Evolutionary conservation across 2,888 invertebrate genomes (phyloP).

Genomic region (Thera obeliscata): DNA sequence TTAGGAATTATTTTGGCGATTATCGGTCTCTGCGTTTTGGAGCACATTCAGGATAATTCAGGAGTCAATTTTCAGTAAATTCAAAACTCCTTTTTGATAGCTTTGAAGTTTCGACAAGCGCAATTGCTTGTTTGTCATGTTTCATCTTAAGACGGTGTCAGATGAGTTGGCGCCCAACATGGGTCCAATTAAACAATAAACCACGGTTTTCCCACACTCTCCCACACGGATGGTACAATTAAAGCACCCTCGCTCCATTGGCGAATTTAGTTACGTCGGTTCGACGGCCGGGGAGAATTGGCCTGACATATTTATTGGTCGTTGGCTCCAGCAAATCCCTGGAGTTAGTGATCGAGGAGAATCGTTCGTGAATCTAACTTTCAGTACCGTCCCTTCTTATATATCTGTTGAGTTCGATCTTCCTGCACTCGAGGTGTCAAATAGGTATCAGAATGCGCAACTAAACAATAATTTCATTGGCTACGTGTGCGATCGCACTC

Average conservation of each 20-base stretch:
- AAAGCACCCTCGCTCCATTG: constrained; percentile 38
- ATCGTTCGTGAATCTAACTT: not conserved
- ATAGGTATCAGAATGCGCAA: not conserved
- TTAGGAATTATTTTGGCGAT: constrained; percentile 5
- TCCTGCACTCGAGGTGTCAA: not conserved
- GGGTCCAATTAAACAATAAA: constrained; percentile 27
- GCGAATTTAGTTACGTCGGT: constrained; percentile 30
- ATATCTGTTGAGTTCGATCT: not conserved
- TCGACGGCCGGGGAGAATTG: constrained; percentile 40
- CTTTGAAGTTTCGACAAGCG: not conserved
- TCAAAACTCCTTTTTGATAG: not conserved
- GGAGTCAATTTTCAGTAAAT: too few species aligned
- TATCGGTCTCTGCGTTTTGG: constrained; percentile 8
- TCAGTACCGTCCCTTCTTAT: not conserved
- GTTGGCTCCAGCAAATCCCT: constrained; percentile 36
- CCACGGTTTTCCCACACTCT: constrained; percentile 22
- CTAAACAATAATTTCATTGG: not conserved
- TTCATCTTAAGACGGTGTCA: constrained; percentile 11
- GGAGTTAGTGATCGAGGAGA: constrained; percentile 17
- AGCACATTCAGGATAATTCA: not conserved
- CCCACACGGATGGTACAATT: constrained; percentile 36
- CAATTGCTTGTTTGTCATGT: not conserved
- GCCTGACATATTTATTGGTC: constrained; percentile 36
- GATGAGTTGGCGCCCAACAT: constrained; percentile 23
- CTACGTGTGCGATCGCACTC: not conserved